A percentile compares a stretch with the other conserved stretches of the same genome.
Evolutionary conservation across 2,888 invertebrate genomes (phyloP).

Genomic region (Drosophila barbarae): DNA sequence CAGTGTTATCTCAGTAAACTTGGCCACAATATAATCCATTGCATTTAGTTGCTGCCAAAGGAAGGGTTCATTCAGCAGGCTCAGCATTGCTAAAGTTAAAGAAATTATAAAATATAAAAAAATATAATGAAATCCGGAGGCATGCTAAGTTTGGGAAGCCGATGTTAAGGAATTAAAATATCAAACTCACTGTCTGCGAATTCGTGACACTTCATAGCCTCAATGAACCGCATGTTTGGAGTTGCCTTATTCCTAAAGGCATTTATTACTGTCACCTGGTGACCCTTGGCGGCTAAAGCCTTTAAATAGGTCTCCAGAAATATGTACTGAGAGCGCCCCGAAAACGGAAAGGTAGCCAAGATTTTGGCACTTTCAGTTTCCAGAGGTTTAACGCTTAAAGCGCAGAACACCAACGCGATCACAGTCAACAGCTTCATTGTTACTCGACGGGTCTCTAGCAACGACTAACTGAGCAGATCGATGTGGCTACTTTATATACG

Average conservation of each 20-base stretch:
- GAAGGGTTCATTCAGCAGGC: accelerated
- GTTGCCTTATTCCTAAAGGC: constrained; percentile 44
- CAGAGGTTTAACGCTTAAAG: constrained; percentile 20
- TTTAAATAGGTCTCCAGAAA: constrained; percentile 57
- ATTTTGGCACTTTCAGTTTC: constrained; percentile 55
- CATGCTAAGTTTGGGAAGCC: too few species aligned
- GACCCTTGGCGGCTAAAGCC: constrained; percentile 72
- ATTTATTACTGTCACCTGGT: constrained; percentile 76
- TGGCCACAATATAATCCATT: not conserved
- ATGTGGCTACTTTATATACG: not conserved
- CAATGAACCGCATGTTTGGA: constrained; percentile 56
- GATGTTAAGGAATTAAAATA: not conserved
- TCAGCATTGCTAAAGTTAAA: constrained; percentile 36
- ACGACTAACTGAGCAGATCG: constrained; percentile 2
- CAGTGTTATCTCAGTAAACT: constrained; percentile 26
- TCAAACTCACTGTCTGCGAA: constrained; percentile 30
- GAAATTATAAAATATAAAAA: too few species aligned
- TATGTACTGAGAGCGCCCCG: constrained; percentile 71
- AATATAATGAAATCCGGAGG: not conserved
- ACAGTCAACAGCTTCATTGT: constrained; percentile 39
- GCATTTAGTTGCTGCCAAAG: constrained; percentile 28
- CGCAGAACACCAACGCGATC: constrained; percentile 18
- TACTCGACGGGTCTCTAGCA: not conserved
- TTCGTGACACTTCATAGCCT: constrained; percentile 33
- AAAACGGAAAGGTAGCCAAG: constrained; percentile 57